Conservation (phyloP, 2,797 vertebrate species). For the Acrocephalus scirpaceus region DNA sequence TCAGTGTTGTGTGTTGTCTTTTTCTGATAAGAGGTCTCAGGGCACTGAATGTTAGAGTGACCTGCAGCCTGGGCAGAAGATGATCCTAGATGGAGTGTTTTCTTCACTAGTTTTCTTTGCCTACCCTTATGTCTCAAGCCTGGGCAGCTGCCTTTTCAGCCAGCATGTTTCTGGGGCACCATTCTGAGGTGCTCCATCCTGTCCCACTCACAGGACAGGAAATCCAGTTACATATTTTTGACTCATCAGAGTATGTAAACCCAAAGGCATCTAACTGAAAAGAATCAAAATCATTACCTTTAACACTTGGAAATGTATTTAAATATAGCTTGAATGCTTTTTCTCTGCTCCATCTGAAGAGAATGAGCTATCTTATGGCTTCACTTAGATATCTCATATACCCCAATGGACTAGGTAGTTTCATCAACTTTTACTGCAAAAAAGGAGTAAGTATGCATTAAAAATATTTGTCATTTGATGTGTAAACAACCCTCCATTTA, state of each 20-base stretch:
- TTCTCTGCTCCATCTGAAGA: background rate
- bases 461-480: background rate
- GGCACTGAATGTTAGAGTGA: background rate
- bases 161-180: fast-evolving
- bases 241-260: background rate
- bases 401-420: background rate
- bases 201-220: background rate
- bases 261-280: background rate
- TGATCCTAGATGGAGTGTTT: background rate
- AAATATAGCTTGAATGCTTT: background rate
- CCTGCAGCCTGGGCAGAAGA: background rate
- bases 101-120: background rate
- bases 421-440: background rate
- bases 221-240: background rate
- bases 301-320: background rate
- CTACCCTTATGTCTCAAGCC: background rate
- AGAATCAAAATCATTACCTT: background rate
- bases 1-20: background rate
- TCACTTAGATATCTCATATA: background rate
- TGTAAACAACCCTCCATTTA: background rate
- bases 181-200: background rate
- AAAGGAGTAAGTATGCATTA: background rate
- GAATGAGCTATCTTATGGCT: background rate
- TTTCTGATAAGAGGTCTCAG: background rate
- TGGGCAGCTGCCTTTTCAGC: background rate